Base-by-base conservation (phyloP, 2,888 invertebrate species). In the Toxonevra muliebris region DNA sequence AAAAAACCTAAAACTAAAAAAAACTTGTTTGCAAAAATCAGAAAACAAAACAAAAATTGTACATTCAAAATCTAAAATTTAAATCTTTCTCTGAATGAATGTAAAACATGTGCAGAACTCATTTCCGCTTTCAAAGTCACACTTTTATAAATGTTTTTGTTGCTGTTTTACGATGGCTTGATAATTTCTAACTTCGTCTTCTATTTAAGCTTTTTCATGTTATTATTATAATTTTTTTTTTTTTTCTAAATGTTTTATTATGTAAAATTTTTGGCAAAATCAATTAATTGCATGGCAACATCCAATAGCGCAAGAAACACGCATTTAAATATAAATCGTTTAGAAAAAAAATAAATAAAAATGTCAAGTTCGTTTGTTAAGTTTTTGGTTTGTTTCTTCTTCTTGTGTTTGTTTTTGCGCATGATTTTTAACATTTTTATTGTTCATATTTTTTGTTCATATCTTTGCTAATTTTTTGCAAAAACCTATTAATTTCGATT, bases 381-480 rank as follows among this genome's bases (percentile, higher is more conserved):
- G 60, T 68, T 64, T 68, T 68, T 61, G 15, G 30, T 59, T 59
- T 40, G 9, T 52, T 40, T 66, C 62, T 12, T n/a, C 5, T 85
- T 86, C 90, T 90, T 83, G 87, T 88, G 81, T 84, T 92, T 75
- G 85, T 89, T 70, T 48, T 48, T 48, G 7, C 48, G 7, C 48
- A 9, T 2, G 3, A 7, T 1, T 48, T 3, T 3, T 15, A 5
- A 48, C 48, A 10, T 48, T 48, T 48, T 48, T n/a, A 10, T 48
- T 48, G 8, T 48, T 5, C 48, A 11, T 11, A 48, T 48, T 4
- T 10, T 48, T 48, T 48, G 48, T 1, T 1, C 15, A n/a, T 48
- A 5, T 13, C 5, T 48, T 48, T 48, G 10, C 11, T 48, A 48
- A 48, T 48, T 48, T 48, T 13, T 15, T 48, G 48, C n/a, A 5